Conservation (phyloP, 1,140 invertebrate species). For the Magallana ariakensis region DNA sequence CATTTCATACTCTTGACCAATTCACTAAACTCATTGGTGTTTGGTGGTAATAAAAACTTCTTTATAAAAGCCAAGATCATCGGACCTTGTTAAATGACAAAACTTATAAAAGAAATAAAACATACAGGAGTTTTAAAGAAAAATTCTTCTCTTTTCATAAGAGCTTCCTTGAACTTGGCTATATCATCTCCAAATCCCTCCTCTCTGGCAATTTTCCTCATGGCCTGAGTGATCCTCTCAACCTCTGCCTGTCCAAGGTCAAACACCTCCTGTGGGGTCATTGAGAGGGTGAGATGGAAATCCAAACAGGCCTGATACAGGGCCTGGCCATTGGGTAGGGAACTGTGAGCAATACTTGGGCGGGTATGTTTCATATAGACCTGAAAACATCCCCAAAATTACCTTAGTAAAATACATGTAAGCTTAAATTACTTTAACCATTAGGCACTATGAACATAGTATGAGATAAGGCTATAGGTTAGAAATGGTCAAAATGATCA, state of each 20-base stretch:
- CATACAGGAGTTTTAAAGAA: conserved; percentile 47
- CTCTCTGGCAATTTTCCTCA: conserved; percentile 70
- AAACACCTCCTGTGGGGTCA: conserved; percentile 76
- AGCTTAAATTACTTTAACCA: too few relatives aligned
- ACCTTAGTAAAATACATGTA: too few relatives aligned
- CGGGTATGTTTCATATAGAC: conserved; percentile 73
- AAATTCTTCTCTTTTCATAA: conserved; percentile 47
- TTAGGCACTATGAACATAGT: too few relatives aligned
- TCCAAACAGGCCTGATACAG: conserved; percentile 75
- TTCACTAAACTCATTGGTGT: too few relatives aligned
- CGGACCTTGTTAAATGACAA: too few relatives aligned
- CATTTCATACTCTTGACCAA: too few relatives aligned
- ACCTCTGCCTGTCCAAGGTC: conserved; percentile 77
- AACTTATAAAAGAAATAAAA: not conserved
- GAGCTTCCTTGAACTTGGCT: conserved; percentile 42
- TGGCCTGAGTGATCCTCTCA: conserved; percentile 73
- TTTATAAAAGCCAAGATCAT: too few relatives aligned
- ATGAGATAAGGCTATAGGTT: too few relatives aligned
- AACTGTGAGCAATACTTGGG: conserved; percentile 68
- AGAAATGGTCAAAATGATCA: too few relatives aligned
- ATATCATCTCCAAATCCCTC: conserved; percentile 60
- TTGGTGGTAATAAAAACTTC: too few relatives aligned
- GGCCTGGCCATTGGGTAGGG: conserved; percentile 71
- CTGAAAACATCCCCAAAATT: conserved; percentile 41
- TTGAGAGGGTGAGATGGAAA: conserved; percentile 74